These are phyloP conservation scores for Stomatorhinus walkeri DNA, from an alignment of 2,797 vertebrate genomes.

Conservation along the genomic window DNA sequence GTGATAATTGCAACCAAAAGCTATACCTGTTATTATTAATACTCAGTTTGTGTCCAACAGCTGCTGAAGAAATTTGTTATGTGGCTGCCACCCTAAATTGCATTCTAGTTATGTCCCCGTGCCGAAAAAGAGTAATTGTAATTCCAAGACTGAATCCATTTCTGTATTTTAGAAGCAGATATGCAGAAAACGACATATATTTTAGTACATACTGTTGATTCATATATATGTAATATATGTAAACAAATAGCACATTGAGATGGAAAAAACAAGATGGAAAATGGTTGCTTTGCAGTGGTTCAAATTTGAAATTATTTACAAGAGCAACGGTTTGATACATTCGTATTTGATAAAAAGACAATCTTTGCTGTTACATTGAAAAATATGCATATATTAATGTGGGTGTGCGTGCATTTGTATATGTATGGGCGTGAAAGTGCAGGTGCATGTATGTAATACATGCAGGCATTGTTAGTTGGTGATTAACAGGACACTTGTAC, in stretches of 20 bases:
- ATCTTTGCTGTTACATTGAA: slow-evolving; percentile 60
- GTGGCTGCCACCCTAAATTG: slow-evolving; percentile 40
- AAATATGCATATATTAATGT: slow-evolving; percentile 59
- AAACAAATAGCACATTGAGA: background rate
- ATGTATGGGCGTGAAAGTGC: slow-evolving; percentile 30
- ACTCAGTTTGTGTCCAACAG: slow-evolving; percentile 42
- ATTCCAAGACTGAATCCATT: slow-evolving; percentile 33
- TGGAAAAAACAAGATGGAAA: background rate
- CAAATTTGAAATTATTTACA: background rate
- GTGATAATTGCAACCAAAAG: slow-evolving; percentile 49
- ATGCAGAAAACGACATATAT: slow-evolving; percentile 33
- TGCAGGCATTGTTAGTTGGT: background rate
- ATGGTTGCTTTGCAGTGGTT: background rate
- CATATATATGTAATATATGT: slow-evolving; percentile 37
- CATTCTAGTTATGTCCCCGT: slow-evolving; percentile 30
- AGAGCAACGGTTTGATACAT: slow-evolving; percentile 22
- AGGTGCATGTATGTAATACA: slow-evolving; percentile 30
- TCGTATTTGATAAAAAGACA: slow-evolving; percentile 46
- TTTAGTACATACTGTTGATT: slow-evolving; percentile 33
- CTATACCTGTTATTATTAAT: slow-evolving; percentile 27
- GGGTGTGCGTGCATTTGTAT: slow-evolving; percentile 43
- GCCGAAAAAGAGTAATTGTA: slow-evolving; percentile 23
- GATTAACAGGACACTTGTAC: slow-evolving; percentile 53
- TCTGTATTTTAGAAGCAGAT: background rate
- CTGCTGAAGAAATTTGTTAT: slow-evolving; percentile 41